A percentile compares a stretch with the other conserved stretches of the same genome.
phyloP scores from a whole-genome alignment of 1,140 invertebrate species.

The Megalonaias nervosa region DNA sequence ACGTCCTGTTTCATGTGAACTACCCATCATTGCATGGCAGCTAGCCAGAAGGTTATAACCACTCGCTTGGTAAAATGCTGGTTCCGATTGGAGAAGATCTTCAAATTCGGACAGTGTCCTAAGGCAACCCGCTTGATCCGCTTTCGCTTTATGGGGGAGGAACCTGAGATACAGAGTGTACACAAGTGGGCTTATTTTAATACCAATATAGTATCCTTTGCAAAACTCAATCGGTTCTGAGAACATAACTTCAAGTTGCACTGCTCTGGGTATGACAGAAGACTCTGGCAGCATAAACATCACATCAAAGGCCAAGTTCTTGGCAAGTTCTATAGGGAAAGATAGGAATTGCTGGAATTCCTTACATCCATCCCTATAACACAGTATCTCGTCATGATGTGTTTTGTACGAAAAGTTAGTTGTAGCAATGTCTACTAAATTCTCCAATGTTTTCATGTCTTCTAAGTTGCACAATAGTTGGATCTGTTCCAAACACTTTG shows the following conservation, averaged over 20 bases:
- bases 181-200: not conserved
- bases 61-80: not conserved
- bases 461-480: too few species aligned
- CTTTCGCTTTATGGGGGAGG: not conserved
- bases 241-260: not conserved
- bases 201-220: not conserved
- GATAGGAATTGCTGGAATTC: not conserved
- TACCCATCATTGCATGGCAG: not conserved
- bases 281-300: constrained; percentile 4
- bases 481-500: too few species aligned
- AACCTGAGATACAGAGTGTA: not conserved
- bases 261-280: not conserved
- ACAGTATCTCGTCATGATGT: not conserved
- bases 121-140: not conserved
- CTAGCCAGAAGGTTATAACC: constrained; percentile 2
- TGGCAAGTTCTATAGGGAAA: not conserved
- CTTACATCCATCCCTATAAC: not conserved
- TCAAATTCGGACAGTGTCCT: not conserved
- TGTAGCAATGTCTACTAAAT: too few species aligned
- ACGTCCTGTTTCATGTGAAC: not conserved
- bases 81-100: not conserved
- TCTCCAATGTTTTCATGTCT: too few species aligned
- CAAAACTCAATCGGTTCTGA: not conserved
- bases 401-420: not conserved
- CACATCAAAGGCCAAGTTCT: not conserved